phyloP scores from a whole-genome alignment of 1,140 invertebrate genomes.

The Heterodera schachtii region DNA sequence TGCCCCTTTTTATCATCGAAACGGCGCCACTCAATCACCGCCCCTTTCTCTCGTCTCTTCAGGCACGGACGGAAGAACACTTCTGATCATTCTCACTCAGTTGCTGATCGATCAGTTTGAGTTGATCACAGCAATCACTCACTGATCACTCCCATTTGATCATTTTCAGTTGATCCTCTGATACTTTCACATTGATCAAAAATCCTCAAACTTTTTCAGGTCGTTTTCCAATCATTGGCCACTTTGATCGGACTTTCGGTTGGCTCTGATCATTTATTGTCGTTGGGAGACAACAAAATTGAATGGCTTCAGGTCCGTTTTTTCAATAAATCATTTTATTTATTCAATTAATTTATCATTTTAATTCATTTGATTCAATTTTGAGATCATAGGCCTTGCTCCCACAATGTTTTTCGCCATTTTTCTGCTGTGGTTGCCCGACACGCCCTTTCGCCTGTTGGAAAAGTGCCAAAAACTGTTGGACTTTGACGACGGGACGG shows the following conservation, averaged over 20 bases:
- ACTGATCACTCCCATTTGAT: no score
- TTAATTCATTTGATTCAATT: background rate
- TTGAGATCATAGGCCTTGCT: constrained; percentile 35
- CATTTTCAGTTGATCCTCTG: no score
- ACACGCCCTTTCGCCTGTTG: constrained; percentile 31
- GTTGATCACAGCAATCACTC: no score
- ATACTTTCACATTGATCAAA: no score
- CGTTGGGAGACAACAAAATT: constrained; percentile 23
- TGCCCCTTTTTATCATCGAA: constrained; percentile 45
- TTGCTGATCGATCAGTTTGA: no score
- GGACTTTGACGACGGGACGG: constrained; percentile 17
- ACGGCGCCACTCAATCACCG: constrained; percentile 23
- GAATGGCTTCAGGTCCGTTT: constrained; percentile 25
- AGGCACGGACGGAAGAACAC: constrained; percentile 14
- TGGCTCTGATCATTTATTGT: constrained; percentile 23
- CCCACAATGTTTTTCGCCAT: constrained; percentile 31
- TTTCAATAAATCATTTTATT: background rate
- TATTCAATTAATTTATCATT: background rate
- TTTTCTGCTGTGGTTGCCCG: constrained; percentile 33
- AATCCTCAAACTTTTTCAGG: constrained; percentile 18
- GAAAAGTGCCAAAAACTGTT: constrained; percentile 15
- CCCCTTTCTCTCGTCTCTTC: constrained; percentile 42
- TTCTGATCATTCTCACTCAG: no score
- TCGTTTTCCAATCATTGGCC: constrained; percentile 38
- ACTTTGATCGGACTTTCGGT: constrained; percentile 36